Evolutionary conservation across 2,797 vertebrate genomes (phyloP).

Genomic region (Lepus oiostolus): DNA sequence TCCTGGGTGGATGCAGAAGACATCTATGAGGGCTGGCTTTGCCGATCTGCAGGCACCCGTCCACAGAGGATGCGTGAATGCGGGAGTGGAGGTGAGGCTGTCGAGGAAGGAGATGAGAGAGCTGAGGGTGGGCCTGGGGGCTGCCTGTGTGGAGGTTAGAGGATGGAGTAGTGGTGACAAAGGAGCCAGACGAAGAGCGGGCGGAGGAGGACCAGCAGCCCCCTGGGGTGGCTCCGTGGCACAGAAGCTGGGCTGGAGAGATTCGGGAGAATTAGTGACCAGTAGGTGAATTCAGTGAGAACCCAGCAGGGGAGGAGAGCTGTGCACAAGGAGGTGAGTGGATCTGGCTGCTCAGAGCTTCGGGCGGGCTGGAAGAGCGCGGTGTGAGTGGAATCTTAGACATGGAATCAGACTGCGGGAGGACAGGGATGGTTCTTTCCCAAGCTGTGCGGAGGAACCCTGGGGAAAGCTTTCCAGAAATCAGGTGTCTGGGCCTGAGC

Average conservation of each 20-base stretch:
- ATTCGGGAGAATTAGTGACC: neutral
- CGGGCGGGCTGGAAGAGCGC: neutral
- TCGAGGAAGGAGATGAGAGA: no score
- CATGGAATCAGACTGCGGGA: neutral
- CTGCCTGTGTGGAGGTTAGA: neutral
- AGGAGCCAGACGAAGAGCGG: neutral
- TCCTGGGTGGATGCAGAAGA: neutral
- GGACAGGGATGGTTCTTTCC: neutral
- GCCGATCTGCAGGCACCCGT: rapidly evolving
- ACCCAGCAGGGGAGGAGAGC: no score
- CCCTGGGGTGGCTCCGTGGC: no score
- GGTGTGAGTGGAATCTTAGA: neutral
- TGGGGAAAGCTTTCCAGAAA: neutral
- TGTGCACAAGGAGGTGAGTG: neutral
- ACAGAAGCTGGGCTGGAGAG: neutral
- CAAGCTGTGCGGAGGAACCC: neutral
- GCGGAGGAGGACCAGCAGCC: neutral
- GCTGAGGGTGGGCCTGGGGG: neutral
- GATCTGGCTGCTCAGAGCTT: neutral
- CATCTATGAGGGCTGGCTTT: neutral
- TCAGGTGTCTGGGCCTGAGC: neutral
- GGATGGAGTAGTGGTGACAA: neutral
- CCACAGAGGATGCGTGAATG: neutral
- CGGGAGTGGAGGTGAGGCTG: neutral
- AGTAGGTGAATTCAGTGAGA: neutral